These are phyloP conservation scores for Passer montanus DNA, from an alignment of 2,113 vertebrate species.

Conservation along the genomic window DNA sequence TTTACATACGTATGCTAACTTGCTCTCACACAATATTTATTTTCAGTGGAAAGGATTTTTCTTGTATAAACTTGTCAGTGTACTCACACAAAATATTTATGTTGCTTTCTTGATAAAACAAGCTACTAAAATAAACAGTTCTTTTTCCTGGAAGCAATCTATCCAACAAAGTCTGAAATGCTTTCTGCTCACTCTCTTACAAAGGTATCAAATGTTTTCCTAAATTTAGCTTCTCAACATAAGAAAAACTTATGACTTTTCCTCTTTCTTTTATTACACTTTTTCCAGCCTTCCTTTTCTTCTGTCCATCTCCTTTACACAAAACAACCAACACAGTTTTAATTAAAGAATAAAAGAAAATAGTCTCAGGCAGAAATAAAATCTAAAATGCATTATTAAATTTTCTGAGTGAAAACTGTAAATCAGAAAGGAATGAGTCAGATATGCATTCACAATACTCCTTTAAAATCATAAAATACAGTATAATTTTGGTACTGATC, in stretches of 20 bases:
- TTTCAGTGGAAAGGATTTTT: not conserved
- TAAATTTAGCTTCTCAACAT: not conserved
- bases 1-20: not conserved
- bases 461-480: not conserved
- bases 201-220: not conserved
- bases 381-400: not conserved
- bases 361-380: not conserved
- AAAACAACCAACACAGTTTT: not conserved
- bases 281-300: not conserved
- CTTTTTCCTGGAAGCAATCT: not conserved
- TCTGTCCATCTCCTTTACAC: not conserved
- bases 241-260: not conserved
- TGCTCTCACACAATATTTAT: not conserved
- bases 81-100: not conserved
- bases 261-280: not conserved
- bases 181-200: not conserved
- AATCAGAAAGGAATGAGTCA: not conserved
- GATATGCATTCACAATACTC: not conserved
- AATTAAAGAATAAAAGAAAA: not conserved
- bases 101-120: not conserved
- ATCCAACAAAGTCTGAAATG: not conserved
- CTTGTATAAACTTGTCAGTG: not conserved
- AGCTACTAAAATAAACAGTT: not conserved
- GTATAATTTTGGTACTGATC: not conserved
- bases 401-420: not conserved